These are phyloP conservation scores for Agrotis puta DNA, from an alignment of 2,888 invertebrate species.

Conservation along the genomic window DNA sequence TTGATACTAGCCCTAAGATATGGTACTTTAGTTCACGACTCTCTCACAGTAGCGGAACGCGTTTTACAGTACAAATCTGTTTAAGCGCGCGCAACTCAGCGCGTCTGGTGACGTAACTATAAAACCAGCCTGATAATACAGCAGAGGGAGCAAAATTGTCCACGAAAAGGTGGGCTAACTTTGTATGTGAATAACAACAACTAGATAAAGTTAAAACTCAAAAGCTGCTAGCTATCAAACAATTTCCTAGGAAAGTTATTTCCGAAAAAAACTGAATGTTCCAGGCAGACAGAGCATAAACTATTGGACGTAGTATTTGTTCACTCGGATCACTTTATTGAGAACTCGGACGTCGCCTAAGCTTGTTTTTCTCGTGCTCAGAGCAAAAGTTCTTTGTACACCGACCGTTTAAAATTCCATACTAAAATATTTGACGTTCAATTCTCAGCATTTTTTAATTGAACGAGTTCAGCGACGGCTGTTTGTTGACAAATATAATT, in stretches of 20 bases:
- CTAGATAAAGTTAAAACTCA: too few relatives aligned
- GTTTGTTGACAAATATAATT: not conserved
- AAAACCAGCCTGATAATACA: too few relatives aligned
- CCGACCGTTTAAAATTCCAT: conserved; percentile 48
- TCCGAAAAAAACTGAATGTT: conserved; percentile 14
- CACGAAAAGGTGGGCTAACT: not conserved
- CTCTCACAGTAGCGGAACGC: too few relatives aligned
- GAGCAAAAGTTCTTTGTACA: conserved; percentile 57
- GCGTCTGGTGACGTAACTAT: too few relatives aligned
- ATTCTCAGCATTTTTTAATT: conserved; percentile 31
- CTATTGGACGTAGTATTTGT: conserved; percentile 34
- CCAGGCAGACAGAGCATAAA: conserved; percentile 6
- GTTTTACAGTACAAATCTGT: not conserved
- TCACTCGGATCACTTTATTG: conserved; percentile 50
- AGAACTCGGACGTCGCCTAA: conserved; percentile 48
- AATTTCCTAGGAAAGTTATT: conserved; percentile 14
- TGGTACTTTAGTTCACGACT: too few relatives aligned
- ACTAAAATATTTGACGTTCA: conserved; percentile 53
- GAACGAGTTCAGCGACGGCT: not conserved
- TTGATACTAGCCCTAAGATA: too few relatives aligned
- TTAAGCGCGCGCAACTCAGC: too few relatives aligned
- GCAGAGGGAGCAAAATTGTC: accelerated
- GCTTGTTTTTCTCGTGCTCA: conserved; percentile 58
- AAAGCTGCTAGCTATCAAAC: conserved; percentile 8
- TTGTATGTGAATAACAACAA: not conserved